Base-by-base conservation (phyloP, 2,113 vertebrate genomes). In the Telmatochromis sp. region DNA sequence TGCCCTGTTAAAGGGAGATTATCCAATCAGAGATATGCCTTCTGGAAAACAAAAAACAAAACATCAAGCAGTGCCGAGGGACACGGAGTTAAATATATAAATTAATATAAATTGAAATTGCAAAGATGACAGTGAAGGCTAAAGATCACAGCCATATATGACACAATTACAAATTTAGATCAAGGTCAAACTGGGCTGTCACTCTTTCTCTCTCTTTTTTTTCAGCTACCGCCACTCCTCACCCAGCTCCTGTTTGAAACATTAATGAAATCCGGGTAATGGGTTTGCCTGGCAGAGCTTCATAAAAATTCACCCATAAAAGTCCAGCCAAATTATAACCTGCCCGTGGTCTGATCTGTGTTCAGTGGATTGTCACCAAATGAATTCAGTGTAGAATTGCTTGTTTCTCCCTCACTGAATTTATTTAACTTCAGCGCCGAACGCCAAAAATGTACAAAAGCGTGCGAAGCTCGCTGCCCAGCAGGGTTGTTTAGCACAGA, bases 1-100 rank as follows among this genome's bases (percentile, higher is more conserved):
- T 21, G 21, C 88, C 84, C 92, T 94, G 92, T 85, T 40, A 82
- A 73, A 81, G 79, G 75, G 83, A 93, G 93, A 95, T 95, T 94
- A 94, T 91, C 85, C 82, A 86, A 65, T 92, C 79, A 88, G 89
- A 91, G 17, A 85, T 47, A 33, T 79, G 75, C 83, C 84, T 60
- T 89, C 83, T 79, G 82, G 60, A 84, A 81, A 54, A 89, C 58
- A 58, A 28, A 51, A 13, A 45, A 73, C 9, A 50, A 75, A 75
- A 50, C 7, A 78, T 17, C 68, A 47, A 31, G 58, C 23, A 21
- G 9, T 51, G 12, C 26, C 2, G 9, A 53, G 80, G 55, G 79
- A 80, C 23, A 82, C 0, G 5, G 26, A 51, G 45, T 78, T 78
- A 78, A 51, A 78, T 50, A 51, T 78, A 31, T 78, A 51, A 31